phyloP scores from a whole-genome alignment of 2,888 invertebrate genomes.

The Vanessa cardui region DNA sequence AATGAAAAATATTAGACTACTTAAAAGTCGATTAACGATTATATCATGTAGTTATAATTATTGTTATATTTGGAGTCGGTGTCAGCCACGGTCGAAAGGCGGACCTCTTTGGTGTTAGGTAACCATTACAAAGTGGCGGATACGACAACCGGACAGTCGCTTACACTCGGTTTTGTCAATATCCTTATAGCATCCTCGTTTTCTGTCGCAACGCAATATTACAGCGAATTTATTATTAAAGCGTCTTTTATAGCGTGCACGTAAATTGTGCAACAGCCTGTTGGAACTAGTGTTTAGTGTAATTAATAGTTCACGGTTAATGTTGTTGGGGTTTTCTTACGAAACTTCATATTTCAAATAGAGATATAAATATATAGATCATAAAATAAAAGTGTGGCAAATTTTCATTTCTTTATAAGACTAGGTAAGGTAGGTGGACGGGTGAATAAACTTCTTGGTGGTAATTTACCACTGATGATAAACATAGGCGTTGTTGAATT shows the following conservation, averaged over 20 bases:
- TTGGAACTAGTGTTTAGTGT: slow-evolving; percentile 13
- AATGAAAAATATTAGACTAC: too few relatives aligned
- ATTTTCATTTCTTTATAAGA: too few relatives aligned
- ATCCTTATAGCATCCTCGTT: slow-evolving; percentile 56
- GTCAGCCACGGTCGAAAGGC: slow-evolving; percentile 1
- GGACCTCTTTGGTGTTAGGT: slow-evolving; percentile 18
- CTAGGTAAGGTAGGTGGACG: too few relatives aligned
- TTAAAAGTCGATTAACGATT: too few relatives aligned
- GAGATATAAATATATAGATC: too few relatives aligned
- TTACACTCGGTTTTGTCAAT: slow-evolving; percentile 49
- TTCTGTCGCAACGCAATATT: slow-evolving; percentile 45
- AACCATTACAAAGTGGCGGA: slow-evolving; percentile 29
- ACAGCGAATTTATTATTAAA: slow-evolving; percentile 19
- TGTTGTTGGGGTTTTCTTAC: slow-evolving; percentile 10
- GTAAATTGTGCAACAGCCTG: slow-evolving; percentile 22
- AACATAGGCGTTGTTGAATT: too few relatives aligned
- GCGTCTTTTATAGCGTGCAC: slow-evolving; percentile 10
- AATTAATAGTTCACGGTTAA: slow-evolving; percentile 17
- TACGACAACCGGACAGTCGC: slow-evolving; percentile 23
- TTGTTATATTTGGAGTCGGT: too few relatives aligned
- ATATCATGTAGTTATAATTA: too few relatives aligned
- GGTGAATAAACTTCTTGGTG: too few relatives aligned
- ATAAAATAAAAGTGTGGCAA: too few relatives aligned
- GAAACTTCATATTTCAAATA: background rate
- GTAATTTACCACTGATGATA: too few relatives aligned